A percentile compares a stretch with the other conserved stretches of the same genome.
Evolutionary conservation across 2,797 vertebrate genomes (phyloP).

Genomic region (Pogonophryne albipinna): DNA sequence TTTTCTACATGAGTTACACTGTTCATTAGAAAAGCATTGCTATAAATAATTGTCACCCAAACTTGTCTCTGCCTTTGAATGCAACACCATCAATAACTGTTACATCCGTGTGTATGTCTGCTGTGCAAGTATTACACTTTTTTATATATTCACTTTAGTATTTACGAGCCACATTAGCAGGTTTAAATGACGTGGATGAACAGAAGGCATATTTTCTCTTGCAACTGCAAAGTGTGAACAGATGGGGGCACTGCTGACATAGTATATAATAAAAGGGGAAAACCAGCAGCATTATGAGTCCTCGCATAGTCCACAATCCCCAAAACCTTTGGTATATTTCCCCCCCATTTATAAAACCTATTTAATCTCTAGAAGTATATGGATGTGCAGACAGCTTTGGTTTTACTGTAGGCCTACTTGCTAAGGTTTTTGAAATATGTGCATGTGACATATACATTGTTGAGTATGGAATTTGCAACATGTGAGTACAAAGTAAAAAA

Average conservation of each 20-base stretch:
- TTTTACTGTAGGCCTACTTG: background rate
- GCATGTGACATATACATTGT: background rate
- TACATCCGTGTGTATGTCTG: background rate
- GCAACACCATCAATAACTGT: background rate
- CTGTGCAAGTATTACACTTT: background rate
- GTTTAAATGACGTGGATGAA: background rate
- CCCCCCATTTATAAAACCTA: background rate
- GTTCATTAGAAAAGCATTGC: slow-evolving; percentile 52
- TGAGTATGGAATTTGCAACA: background rate
- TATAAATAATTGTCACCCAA: slow-evolving; percentile 44
- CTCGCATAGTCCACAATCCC: background rate
- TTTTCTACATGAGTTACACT: slow-evolving; percentile 38
- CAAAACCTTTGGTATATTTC: background rate
- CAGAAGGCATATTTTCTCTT: background rate
- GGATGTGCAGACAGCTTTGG: background rate
- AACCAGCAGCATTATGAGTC: background rate
- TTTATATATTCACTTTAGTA: background rate
- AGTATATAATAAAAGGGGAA: background rate
- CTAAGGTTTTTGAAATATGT: background rate
- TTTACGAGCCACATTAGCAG: background rate
- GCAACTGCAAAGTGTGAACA: slow-evolving; percentile 28
- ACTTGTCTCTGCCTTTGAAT: slow-evolving; percentile 20
- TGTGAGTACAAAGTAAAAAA: background rate
- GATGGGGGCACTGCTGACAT: slow-evolving; percentile 52
- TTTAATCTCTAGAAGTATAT: background rate